A percentile compares a stretch with the other conserved stretches of the same genome.
Conservation (phyloP, 92 coral and sea anemone genomes). For the Epizoanthus fatuus region DNA sequence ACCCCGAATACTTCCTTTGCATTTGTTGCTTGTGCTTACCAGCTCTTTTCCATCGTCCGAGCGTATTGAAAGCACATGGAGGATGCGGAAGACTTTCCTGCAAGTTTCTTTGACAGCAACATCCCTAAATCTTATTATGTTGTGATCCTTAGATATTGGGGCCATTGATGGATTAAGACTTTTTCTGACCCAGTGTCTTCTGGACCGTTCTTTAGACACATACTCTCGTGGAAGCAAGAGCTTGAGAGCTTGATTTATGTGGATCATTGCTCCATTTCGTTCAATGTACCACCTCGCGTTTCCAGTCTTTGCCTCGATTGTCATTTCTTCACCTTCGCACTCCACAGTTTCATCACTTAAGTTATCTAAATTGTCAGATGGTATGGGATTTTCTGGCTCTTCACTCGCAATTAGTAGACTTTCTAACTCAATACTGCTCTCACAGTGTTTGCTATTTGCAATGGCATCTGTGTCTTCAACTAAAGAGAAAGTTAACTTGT, state of each 20-base stretch:
- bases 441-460: no score
- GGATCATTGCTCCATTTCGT: not conserved
- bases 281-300: not conserved
- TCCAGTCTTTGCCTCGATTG: not conserved
- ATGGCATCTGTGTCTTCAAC: no score
- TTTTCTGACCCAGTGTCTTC: constrained; percentile 52
- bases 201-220: constrained; percentile 45
- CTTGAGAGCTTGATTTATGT: constrained; percentile 39
- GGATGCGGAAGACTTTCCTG: not conserved
- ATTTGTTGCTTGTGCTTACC: no score
- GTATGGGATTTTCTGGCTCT: no score
- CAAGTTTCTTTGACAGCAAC: constrained; percentile 16
- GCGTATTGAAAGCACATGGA: not conserved
- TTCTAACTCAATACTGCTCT: no score
- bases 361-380: no score
- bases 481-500: no score
- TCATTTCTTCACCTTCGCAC: not conserved
- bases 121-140: constrained; percentile 48
- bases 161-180: not conserved
- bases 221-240: constrained; percentile 48
- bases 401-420: no score
- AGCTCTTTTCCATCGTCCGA: not conserved
- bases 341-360: no score
- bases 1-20: not conserved
- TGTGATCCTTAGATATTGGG: constrained; percentile 7